Evolutionary conservation across 2,888 invertebrate species (phyloP).

Genomic region (Scaptomyza tumidula): DNA sequence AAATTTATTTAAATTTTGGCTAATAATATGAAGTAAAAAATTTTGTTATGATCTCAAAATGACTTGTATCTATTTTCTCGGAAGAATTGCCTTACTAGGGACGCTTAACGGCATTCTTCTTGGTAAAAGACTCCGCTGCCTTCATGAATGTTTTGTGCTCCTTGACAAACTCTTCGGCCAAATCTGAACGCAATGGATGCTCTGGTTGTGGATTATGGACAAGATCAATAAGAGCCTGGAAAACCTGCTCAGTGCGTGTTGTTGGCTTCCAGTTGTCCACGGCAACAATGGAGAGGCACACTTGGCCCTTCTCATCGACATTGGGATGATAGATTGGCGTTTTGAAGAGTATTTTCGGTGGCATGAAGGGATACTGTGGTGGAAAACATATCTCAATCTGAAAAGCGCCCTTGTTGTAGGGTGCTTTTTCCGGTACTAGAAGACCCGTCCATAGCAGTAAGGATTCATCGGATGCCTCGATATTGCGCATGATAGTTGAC

Average conservation of each 20-base stretch:
- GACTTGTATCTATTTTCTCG: background rate
- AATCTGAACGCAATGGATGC: slow-evolving; percentile 97
- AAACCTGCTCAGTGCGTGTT: slow-evolving; percentile 99
- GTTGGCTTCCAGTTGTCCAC: slow-evolving; percentile 99
- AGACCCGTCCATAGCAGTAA: slow-evolving; percentile 98
- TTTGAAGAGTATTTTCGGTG: slow-evolving; percentile 98
- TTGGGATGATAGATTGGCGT: slow-evolving; percentile 99
- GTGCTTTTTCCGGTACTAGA: slow-evolving; percentile 98
- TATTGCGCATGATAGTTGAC: slow-evolving; percentile 95
- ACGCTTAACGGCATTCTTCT: slow-evolving; percentile 98
- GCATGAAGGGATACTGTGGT: slow-evolving; percentile 99
- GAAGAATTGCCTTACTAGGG: slow-evolving; percentile 87
- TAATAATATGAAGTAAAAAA: slow-evolving; percentile 1
- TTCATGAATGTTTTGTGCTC: slow-evolving; percentile 99
- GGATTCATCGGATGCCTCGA: slow-evolving; percentile 96
- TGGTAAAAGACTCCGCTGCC: slow-evolving; percentile 99
- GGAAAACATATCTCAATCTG: slow-evolving; percentile 98
- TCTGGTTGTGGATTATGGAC: slow-evolving; percentile 99
- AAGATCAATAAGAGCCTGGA: slow-evolving; percentile 97
- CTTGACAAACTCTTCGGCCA: slow-evolving; percentile 98
- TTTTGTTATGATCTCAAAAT: slow-evolving; percentile 3
- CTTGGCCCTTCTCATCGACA: slow-evolving; percentile 99
- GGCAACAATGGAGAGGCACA: slow-evolving; percentile 98
- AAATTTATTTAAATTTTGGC: slow-evolving; percentile 22
- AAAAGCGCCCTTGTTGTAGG: slow-evolving; percentile 99